Base-by-base conservation (phyloP, 35 echinoderm and acorn worm species). In the Apostichopus japonicus region DNA sequence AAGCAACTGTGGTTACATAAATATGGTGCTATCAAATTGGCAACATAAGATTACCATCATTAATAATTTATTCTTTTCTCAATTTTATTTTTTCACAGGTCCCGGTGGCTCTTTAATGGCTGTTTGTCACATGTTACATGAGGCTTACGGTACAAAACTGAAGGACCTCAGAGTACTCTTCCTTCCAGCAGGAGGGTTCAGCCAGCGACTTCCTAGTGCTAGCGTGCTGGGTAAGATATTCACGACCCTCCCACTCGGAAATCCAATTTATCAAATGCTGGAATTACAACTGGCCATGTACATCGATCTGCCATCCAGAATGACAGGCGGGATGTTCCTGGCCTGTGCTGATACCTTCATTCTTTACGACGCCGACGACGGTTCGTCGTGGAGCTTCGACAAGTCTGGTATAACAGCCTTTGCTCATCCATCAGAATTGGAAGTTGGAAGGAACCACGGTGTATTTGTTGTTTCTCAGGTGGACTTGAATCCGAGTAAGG, bases 221-320 rank as follows among this genome's bases (percentile, higher is more conserved):
- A 95, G 93, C 77, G 59, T 99, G 4, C 75, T 99, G 14, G 95
- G 97, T n/a, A 98, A 99, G 90, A 92, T 95, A 59, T 96, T 99
- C 93, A 95, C 94, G 13, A 91, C 93, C n/a, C 11, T 99, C 17
- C 97, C 97, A 24, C 51, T 95, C 62, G 97, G 97, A 58, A 79
- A 94, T 78, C 97, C 97, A 13, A 93, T 96, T 22, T 99, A 95
- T 70, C 93, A 96, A 75, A 94, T 99, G 95, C 24, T 99, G 19
- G 97, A 99, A 55, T 58, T 95, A 51, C 94, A 95, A 63, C 63
- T 96, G 54, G 93, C 93, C 22, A 88, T 93, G 77, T 94, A 94
- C 92, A 99, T 99, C 22, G 97, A 99, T 71, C 84, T 95, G 23
- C 97, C 97, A 24, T 92, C 95, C 22, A 93, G 90, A 44, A 99